These are phyloP conservation scores for Trypoxylus dichotomus DNA, from an alignment of 1,140 invertebrate species.

Conservation along the genomic window DNA sequence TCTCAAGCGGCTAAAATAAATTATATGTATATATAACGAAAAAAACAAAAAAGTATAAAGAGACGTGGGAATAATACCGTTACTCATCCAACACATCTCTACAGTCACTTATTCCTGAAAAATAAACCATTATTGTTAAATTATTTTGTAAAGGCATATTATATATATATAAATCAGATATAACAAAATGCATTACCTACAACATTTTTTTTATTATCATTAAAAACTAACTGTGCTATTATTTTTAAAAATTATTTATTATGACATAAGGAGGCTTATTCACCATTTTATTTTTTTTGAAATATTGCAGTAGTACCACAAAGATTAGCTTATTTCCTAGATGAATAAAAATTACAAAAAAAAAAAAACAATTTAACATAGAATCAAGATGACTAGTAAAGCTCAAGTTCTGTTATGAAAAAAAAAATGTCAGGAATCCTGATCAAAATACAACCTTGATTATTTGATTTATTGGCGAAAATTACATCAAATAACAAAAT, in stretches of 20 bases:
- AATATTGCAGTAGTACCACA: constrained; percentile 20
- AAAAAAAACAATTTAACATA: constrained; percentile 50
- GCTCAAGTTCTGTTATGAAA: constrained; percentile 44
- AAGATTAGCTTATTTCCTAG: constrained; percentile 27
- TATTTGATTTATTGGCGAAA: not conserved
- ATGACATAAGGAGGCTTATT: constrained; percentile 26
- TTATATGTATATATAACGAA: not conserved
- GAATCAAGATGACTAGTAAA: constrained; percentile 52
- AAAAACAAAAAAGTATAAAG: not conserved
- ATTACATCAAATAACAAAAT: not conserved
- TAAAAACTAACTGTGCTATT: constrained; percentile 36
- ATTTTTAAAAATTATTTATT: not conserved
- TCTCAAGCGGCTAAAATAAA: no score
- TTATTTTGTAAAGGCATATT: constrained; percentile 18
- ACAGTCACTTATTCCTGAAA: not conserved
- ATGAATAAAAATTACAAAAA: constrained; percentile 35
- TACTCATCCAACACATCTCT: not conserved
- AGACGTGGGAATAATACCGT: not conserved
- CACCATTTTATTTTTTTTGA: not conserved
- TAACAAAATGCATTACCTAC: constrained; percentile 35
- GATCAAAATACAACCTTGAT: constrained; percentile 33
- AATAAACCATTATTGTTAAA: not conserved
- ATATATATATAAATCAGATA: constrained; percentile 6
- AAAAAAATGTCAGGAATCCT: constrained; percentile 32
- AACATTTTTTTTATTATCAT: not conserved